phyloP scores from a whole-genome alignment of 2,113 vertebrate genomes.

The Eubucco bourcierii region DNA sequence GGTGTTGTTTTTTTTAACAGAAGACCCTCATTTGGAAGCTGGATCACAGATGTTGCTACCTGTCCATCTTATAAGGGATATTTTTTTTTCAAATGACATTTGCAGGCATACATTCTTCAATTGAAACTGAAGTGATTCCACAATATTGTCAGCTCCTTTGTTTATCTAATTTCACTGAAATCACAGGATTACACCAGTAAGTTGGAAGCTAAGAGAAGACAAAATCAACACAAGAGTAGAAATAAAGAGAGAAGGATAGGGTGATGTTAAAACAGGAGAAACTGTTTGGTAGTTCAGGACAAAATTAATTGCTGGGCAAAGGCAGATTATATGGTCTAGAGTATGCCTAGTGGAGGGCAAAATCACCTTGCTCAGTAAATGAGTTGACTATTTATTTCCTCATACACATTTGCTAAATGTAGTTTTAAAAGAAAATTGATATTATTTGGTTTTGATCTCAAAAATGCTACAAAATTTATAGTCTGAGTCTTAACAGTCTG shows the following conservation, averaged over 20 bases:
- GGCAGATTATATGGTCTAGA: not conserved
- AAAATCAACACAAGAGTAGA: not conserved
- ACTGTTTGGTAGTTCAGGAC: not conserved
- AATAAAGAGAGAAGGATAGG: not conserved
- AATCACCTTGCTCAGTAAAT: not conserved
- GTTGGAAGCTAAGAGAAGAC: not conserved
- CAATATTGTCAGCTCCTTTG: not conserved
- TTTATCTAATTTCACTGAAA: not conserved
- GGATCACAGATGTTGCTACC: not conserved
- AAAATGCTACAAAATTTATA: not conserved
- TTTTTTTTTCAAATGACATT: not conserved
- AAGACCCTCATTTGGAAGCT: not conserved
- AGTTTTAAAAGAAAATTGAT: not conserved
- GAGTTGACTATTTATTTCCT: not conserved
- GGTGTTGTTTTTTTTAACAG: not conserved
- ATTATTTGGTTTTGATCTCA: not conserved
- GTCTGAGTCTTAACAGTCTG: not conserved
- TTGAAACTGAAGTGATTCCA: not conserved
- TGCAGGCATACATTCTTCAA: not conserved
- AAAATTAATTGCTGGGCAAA: conserved; percentile 1
- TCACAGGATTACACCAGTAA: not conserved
- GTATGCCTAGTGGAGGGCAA: not conserved
- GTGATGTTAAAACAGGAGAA: not conserved
- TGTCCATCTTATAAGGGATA: not conserved
- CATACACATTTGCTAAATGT: not conserved